Percentiles rank a stretch among this genome's conserved stretches.
Conservation (phyloP, 2,113 vertebrate genomes). For the Callospermophilus lateralis region DNA sequence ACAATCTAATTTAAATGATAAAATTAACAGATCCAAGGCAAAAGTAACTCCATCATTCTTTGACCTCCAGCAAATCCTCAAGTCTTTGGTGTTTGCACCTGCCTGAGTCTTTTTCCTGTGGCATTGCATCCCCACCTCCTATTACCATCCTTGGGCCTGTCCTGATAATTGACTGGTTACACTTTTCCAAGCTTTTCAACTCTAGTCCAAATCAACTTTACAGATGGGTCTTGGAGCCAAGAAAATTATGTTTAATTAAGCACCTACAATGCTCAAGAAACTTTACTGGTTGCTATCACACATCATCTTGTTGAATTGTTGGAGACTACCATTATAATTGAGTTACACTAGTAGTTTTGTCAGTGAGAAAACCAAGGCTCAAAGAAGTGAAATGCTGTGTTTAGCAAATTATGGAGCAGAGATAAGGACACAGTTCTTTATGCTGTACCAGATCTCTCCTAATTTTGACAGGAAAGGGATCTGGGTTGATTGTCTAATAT, state of each 20-base stretch:
- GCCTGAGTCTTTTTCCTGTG: neutral
- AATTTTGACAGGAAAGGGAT: neutral
- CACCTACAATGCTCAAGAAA: neutral
- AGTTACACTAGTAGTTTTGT: neutral
- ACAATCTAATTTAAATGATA: neutral
- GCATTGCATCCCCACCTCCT: neutral
- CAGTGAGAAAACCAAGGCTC: neutral
- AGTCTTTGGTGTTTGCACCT: neutral
- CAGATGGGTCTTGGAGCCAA: neutral
- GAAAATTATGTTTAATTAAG: slow-evolving; percentile 12
- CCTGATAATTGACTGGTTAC: neutral
- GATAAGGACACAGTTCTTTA: neutral
- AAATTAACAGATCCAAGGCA: slow-evolving; percentile 27
- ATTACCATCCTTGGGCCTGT: neutral
- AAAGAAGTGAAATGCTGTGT: neutral
- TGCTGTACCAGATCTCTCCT: neutral
- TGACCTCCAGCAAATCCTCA: neutral
- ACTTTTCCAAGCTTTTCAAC: neutral
- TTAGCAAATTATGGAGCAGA: neutral
- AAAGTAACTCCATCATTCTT: slow-evolving; percentile 42
- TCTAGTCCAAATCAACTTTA: neutral
- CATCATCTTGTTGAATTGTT: neutral
- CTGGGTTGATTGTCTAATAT: neutral
- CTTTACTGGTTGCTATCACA: neutral
- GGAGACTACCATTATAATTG: neutral